Evolutionary conservation across 2,113 vertebrate genomes (phyloP).

Genomic region (Australoheros scitulus): DNA sequence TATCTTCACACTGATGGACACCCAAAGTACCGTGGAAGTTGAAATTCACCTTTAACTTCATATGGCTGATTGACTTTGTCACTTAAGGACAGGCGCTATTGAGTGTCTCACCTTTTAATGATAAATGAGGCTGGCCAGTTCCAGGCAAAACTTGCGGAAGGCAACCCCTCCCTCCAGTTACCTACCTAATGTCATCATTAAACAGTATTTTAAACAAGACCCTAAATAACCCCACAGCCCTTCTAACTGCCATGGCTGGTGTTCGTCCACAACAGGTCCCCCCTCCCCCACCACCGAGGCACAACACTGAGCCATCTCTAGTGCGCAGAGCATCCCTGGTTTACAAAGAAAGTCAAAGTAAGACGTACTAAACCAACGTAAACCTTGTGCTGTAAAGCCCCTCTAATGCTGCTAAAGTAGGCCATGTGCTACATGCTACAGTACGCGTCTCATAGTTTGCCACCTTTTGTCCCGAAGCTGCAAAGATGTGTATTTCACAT

Average conservation of each 20-base stretch:
- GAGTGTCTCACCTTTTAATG: slow-evolving; percentile 22
- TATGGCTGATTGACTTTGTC: slow-evolving; percentile 34
- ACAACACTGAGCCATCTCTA: slow-evolving; percentile 76
- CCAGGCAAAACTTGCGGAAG: background rate
- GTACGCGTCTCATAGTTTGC: slow-evolving; percentile 42
- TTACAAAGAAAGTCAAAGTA: slow-evolving; percentile 86
- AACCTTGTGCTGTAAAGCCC: slow-evolving; percentile 41
- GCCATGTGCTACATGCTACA: slow-evolving; percentile 22
- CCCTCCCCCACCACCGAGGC: slow-evolving; percentile 78
- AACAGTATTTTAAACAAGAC: slow-evolving; percentile 27
- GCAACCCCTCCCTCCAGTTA: background rate
- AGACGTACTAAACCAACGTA: slow-evolving; percentile 67
- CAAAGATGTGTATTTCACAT: background rate
- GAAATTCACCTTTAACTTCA: slow-evolving; percentile 26
- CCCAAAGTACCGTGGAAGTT: slow-evolving; percentile 19
- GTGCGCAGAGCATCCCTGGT: slow-evolving; percentile 74
- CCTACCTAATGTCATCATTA: slow-evolving; percentile 1
- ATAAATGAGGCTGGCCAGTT: slow-evolving; percentile 3
- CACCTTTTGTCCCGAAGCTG: slow-evolving; percentile 30
- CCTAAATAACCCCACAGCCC: slow-evolving; percentile 40
- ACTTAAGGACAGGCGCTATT: slow-evolving; percentile 21
- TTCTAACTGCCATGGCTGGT: slow-evolving; percentile 59
- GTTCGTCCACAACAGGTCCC: slow-evolving; percentile 75
- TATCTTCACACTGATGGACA: slow-evolving; percentile 18
- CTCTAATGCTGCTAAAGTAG: slow-evolving; percentile 26